A percentile compares a stretch with the other conserved stretches of the same genome.
Conservation (phyloP, 2,888 invertebrate genomes). For the Brenthis hecate region DNA sequence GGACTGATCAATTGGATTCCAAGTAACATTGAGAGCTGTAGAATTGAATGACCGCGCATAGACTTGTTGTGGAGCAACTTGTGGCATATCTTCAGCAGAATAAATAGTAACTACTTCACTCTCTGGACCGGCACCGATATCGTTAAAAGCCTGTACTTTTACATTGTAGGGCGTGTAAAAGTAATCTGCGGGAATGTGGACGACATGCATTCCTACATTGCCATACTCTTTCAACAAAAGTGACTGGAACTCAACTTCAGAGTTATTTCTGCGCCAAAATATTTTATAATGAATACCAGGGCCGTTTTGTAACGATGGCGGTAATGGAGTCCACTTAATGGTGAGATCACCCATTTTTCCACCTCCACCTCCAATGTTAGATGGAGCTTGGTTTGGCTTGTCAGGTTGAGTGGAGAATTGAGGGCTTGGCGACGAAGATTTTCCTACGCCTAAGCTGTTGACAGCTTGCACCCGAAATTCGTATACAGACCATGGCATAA, state of each 20-base stretch:
- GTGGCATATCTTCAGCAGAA: constrained; percentile 96
- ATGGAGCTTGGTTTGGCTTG: constrained; percentile 89
- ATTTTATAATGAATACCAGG: constrained; percentile 95
- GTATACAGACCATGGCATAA: constrained; percentile 95
- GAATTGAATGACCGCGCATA: constrained; percentile 92
- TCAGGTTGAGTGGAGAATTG: constrained; percentile 92
- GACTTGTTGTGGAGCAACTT: constrained; percentile 92
- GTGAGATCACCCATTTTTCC: constrained; percentile 97
- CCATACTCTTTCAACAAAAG: constrained; percentile 87
- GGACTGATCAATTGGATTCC: constrained; percentile 93
- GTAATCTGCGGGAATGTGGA: constrained; percentile 86
- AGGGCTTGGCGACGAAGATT: constrained; percentile 91
- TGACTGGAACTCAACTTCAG: constrained; percentile 89
- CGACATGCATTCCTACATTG: constrained; percentile 90
- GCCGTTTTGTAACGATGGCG: constrained; percentile 91
- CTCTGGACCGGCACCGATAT: constrained; percentile 90
- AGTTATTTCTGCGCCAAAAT: constrained; percentile 90
- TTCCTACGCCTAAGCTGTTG: constrained; percentile 91
- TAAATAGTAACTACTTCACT: constrained; percentile 89
- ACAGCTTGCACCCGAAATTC: constrained; percentile 95
- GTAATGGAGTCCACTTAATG: constrained; percentile 93
- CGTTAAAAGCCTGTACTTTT: constrained; percentile 92
- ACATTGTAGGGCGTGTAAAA: constrained; percentile 93
- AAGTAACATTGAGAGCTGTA: constrained; percentile 95
- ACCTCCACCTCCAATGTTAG: constrained; percentile 94